These are phyloP conservation scores for Enteromius unitaeniatus DNA, from an alignment of 2,797 vertebrate genomes.

Conservation along the genomic window DNA sequence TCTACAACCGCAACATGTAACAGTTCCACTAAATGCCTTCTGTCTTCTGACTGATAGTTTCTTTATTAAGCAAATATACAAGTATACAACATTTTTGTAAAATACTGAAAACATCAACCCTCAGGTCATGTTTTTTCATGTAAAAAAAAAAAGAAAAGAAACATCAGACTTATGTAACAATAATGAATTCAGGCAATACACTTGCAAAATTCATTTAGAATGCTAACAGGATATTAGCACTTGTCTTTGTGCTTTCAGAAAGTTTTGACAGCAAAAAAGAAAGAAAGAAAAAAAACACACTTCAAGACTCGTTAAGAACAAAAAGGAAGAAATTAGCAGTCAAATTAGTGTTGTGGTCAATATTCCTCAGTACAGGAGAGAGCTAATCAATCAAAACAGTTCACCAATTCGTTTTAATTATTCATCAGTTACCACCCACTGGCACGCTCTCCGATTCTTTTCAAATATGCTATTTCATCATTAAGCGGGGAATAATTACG, in stretches of 20 bases:
- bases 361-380: slow-evolving; percentile 63
- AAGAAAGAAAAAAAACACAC: not conserved
- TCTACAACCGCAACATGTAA: too few relatives aligned
- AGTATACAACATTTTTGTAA: not conserved
- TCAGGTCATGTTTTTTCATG: too few relatives aligned
- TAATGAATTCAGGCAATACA: not conserved
- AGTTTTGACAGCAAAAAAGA: slow-evolving; percentile 39
- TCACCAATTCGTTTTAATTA: slow-evolving; percentile 75
- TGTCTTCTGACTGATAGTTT: too few relatives aligned
- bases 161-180: too few relatives aligned
- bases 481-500: slow-evolving; percentile 71
- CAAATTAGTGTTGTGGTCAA: slow-evolving; percentile 71
- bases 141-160: too few relatives aligned
- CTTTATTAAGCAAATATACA: too few relatives aligned
- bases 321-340: slow-evolving; percentile 72
- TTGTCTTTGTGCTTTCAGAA: slow-evolving; percentile 15
- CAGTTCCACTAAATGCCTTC: not conserved
- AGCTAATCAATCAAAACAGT: slow-evolving; percentile 75
- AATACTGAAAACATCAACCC: too few relatives aligned
- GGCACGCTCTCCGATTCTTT: slow-evolving; percentile 73
- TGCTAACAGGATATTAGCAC: not conserved
- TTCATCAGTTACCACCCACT: slow-evolving; percentile 70
- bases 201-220: not conserved
- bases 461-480: slow-evolving; percentile 76
- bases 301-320: slow-evolving; percentile 54